A percentile compares a stretch with the other conserved stretches of the same genome.
These are phyloP conservation scores for Brachyistius frenatus DNA, from an alignment of 2,113 vertebrate species.

Conservation along the genomic window DNA sequence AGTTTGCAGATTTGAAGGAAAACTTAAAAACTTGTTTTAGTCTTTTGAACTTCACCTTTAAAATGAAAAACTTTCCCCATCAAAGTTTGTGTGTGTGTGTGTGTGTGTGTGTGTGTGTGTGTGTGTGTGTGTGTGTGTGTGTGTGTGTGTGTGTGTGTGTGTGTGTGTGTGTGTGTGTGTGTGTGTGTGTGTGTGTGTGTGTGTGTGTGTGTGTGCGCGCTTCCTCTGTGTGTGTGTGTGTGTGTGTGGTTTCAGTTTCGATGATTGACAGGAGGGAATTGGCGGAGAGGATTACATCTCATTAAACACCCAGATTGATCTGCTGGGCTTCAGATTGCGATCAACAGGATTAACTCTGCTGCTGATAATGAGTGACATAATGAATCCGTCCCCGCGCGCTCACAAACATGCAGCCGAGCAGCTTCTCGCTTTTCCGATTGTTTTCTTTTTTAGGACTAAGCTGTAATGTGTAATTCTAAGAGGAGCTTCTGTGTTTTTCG, in stretches of 20 bases:
- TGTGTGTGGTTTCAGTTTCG: slow-evolving; percentile 9
- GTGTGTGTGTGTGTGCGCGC: neutral
- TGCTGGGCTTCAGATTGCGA: slow-evolving; percentile 49
- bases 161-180: neutral
- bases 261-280: slow-evolving; percentile 42
- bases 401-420: neutral
- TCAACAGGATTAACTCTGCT: slow-evolving; percentile 57
- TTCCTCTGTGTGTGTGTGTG: neutral
- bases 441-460: too few species aligned
- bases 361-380: slow-evolving; percentile 47
- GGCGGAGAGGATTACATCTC: slow-evolving; percentile 58
- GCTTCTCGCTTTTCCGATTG: too few species aligned
- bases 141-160: neutral
- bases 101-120: neutral
- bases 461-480: too few species aligned
- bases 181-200: slow-evolving; percentile 1
- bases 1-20: too few species aligned
- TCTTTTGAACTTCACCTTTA: too few species aligned
- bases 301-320: slow-evolving; percentile 56
- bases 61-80: neutral
- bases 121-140: neutral
- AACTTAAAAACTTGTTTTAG: too few species aligned
- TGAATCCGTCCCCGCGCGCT: slow-evolving; percentile 9
- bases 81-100: neutral
- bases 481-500: too few species aligned